Percentiles rank a stretch among this genome's conserved stretches.
Evolutionary conservation across 2,888 invertebrate genomes (phyloP).

Genomic region (Altica lythri): DNA sequence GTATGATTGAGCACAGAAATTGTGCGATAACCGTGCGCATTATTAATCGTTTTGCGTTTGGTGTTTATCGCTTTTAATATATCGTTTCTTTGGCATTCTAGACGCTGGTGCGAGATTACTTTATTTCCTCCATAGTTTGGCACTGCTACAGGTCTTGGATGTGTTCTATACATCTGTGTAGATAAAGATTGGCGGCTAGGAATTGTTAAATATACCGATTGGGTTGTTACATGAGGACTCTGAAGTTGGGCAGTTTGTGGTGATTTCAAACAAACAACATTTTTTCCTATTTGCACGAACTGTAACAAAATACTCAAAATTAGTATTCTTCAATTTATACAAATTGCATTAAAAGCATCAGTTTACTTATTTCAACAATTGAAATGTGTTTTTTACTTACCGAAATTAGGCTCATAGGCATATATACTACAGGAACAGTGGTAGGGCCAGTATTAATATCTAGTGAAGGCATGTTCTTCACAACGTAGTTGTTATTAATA

Average conservation of each 20-base stretch:
- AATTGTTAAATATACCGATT: conserved; percentile 48
- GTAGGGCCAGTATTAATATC: conserved; percentile 40
- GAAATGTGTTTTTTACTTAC: conserved; percentile 37
- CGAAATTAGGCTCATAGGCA: conserved; percentile 53
- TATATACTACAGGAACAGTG: conserved; percentile 48
- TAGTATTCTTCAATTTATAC: background rate
- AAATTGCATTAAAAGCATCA: background rate
- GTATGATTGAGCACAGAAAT: conserved; percentile 40
- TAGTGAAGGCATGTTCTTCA: conserved; percentile 42
- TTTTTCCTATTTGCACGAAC: conserved; percentile 49
- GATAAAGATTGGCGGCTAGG: conserved; percentile 45
- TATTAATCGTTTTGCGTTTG: conserved; percentile 42
- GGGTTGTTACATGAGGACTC: conserved; percentile 44
- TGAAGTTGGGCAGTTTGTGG: conserved; percentile 46
- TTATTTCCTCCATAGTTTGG: conserved; percentile 64
- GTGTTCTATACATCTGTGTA: conserved; percentile 58
- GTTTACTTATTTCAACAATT: no score
- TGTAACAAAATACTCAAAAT: conserved; percentile 29
- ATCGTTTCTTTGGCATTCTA: conserved; percentile 52
- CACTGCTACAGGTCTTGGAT: conserved; percentile 65
- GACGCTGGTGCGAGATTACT: conserved; percentile 58
- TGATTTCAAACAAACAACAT: conserved; percentile 47
- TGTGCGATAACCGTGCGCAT: conserved; percentile 39
- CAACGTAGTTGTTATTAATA: conserved; percentile 35
- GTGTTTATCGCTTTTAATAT: conserved; percentile 50